Evolutionary conservation across 1,140 invertebrate genomes (phyloP), one percentile per base, ranked within the genome.

Genomic region (Drosophila grimshawi): DNA sequence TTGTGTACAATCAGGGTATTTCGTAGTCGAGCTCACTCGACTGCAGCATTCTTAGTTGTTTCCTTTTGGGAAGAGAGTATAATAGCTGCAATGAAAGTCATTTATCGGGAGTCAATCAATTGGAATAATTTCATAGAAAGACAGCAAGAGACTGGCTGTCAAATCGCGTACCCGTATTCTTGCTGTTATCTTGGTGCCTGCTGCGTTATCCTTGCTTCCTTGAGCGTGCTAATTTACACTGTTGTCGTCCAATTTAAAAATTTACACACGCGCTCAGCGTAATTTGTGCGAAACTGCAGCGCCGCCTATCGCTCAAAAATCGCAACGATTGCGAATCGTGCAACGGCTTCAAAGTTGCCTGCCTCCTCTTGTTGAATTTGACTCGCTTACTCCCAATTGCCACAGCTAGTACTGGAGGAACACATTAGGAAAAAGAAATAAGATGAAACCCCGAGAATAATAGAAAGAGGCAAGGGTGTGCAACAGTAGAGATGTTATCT

Each of bases 1-100:
- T 19, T 19, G 19, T 19, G 19, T 19, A 19, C 2, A 1, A 19
- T 19, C 19, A 19, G 19, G 19, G 19, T 19, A 19, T 19, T 19
- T 19, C 19, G 19, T 19, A 19, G 19, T 19, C 19, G 19, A 19
- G 19, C 19, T 19, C 19, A 19, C 19, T 19, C 19, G 19, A 19
- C 19, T 19, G 2, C 19, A 19, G 39, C 39, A 8, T n/a, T n/a
- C 2, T 3, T 43, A 0, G 4, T n/a, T 43, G 19, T 19, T 19
- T 19, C 19, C 19, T n/a, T 33, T 8, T 45, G 29, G 5, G 7
- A 33, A 33, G 39, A 43, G 10, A 32, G 6, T 46, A 46, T 45
- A 39, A 52, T 68, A 2, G 11, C 27, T 45, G 60, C 76, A 78
- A 81, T 83, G 81, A 85, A 64, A 80, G 70, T 76, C 76, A 85